These are phyloP conservation scores for Planococcus citri DNA, from an alignment of 1,140 invertebrate species.

Conservation along the genomic window DNA sequence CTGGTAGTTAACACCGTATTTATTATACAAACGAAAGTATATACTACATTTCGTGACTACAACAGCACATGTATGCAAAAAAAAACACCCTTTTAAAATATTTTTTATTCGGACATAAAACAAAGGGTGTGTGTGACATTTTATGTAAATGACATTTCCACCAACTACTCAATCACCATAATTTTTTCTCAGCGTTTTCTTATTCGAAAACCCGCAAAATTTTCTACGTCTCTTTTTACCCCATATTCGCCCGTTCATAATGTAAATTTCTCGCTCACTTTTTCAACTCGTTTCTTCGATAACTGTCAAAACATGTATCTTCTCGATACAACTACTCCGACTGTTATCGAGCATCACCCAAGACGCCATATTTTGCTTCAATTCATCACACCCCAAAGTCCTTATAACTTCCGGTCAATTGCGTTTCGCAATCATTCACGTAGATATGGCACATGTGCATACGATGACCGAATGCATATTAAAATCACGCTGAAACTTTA, in stretches of 20 bases:
- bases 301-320: no score
- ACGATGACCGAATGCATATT: no score
- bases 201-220: not conserved
- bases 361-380: no score
- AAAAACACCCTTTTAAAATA: not conserved
- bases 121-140: conserved; percentile 6
- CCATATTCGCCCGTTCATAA: no score
- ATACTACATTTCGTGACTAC: not conserved
- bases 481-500: no score
- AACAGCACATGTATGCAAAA: not conserved
- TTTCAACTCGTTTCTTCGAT: no score
- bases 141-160: conserved; percentile 7
- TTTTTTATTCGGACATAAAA: not conserved
- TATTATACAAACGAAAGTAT: not conserved
- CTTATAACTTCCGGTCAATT: no score
- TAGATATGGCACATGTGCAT: no score
- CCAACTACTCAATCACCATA: not conserved
- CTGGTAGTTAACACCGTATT: not conserved
- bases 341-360: no score
- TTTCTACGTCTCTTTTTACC: not conserved
- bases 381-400: no score
- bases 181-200: not conserved
- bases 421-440: no score
- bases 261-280: not conserved
- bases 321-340: no score